Percentiles rank a stretch among this genome's conserved stretches.
These are phyloP conservation scores for Poecilia velifera DNA, from an alignment of 2,797 vertebrate species.

Conservation along the genomic window DNA sequence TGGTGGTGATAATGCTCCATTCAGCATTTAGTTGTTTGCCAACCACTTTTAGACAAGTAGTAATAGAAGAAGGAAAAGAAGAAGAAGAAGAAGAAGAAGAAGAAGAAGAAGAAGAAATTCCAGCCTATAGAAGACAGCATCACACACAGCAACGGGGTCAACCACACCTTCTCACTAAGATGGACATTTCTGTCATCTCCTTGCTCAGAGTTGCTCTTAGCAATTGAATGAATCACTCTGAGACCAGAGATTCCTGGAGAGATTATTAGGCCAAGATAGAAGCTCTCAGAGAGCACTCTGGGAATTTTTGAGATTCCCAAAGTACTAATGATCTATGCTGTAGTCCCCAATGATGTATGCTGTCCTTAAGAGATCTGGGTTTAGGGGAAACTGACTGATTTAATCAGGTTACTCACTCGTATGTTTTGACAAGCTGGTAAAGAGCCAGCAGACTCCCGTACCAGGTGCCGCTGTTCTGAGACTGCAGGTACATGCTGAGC, in stretches of 20 bases:
- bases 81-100: too few relatives aligned
- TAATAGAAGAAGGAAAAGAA: too few relatives aligned
- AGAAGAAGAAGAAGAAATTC: not conserved
- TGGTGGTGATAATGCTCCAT: not conserved
- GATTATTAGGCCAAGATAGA: not conserved
- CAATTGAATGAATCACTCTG: not conserved
- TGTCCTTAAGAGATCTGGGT: not conserved
- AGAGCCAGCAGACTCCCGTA: constrained; percentile 94
- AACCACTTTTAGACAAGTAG: not conserved
- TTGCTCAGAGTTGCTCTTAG: not conserved
- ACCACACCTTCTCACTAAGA: not conserved
- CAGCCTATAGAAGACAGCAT: not conserved
- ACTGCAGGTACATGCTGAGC: constrained; percentile 90
- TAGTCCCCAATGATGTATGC: not conserved
- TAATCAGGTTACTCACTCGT: constrained; percentile 87
- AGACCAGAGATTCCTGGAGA: not conserved
- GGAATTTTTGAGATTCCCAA: not conserved
- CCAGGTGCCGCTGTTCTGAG: constrained; percentile 91
- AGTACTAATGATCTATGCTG: not conserved
- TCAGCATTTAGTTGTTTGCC: not conserved
- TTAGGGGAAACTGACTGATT: not conserved
- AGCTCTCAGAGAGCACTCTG: not conserved
- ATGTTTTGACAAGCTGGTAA: constrained; percentile 98
- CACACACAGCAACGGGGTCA: not conserved
- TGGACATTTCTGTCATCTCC: not conserved